A percentile compares a stretch with the other conserved stretches of the same genome.
Conservation (phyloP, 2,113 vertebrate genomes). For the Rostratula benghalensis region DNA sequence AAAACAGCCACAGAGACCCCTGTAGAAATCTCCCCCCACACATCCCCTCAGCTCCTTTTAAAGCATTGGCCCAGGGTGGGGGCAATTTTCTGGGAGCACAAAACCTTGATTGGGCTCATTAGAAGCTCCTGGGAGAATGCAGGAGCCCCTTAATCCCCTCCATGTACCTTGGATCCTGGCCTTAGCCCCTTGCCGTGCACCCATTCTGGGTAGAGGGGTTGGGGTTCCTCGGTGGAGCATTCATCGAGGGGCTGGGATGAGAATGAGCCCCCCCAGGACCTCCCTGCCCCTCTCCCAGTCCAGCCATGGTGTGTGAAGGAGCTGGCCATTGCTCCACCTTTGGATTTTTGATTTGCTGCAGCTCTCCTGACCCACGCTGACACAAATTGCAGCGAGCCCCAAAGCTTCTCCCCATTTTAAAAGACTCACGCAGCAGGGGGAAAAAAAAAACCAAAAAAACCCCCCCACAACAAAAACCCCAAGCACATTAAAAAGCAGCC, state of each 20-base stretch:
- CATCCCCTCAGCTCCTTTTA: not conserved
- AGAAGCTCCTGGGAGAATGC: not conserved
- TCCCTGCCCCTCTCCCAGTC: not conserved
- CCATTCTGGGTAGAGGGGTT: not conserved
- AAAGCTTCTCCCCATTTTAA: not conserved
- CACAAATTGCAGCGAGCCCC: not conserved
- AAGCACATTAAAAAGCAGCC: not conserved
- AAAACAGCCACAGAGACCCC: fast-evolving
- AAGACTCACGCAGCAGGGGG: not conserved
- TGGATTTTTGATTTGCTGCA: not conserved
- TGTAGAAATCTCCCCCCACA: fast-evolving
- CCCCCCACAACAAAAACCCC: too few relatives aligned
- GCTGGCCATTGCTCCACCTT: not conserved
- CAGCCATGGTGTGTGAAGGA: fast-evolving
- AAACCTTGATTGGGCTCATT: not conserved
- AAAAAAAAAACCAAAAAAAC: not conserved
- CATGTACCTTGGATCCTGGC: too few relatives aligned
- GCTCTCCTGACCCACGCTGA: not conserved
- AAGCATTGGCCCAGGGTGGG: not conserved
- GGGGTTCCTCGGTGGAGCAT: fast-evolving
- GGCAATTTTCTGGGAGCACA: not conserved
- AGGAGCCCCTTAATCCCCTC: not conserved
- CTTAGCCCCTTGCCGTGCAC: not conserved
- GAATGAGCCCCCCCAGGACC: fast-evolving
- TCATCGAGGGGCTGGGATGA: fast-evolving